Conservation (phyloP, 2,797 vertebrate species). For the Pipistrellus pipistrellus region DNA sequence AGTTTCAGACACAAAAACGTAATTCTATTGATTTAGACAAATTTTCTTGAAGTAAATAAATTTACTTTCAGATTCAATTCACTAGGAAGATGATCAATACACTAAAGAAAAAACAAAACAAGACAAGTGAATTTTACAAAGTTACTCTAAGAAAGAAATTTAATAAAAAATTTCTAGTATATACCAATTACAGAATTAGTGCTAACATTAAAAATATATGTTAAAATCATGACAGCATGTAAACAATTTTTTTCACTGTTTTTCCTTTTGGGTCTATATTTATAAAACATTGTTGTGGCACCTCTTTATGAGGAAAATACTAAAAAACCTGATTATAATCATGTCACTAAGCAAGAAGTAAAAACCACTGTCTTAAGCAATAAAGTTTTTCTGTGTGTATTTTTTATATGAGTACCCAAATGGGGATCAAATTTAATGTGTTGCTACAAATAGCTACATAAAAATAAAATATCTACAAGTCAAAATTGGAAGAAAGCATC, state of each 20-base stretch:
- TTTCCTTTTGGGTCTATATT: slow-evolving; percentile 8
- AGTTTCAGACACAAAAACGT: slow-evolving; percentile 39
- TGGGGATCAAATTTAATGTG: background rate
- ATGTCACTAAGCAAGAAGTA: background rate
- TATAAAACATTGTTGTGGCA: background rate
- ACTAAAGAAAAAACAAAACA: slow-evolving; percentile 22
- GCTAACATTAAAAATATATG: background rate
- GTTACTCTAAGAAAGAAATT: background rate
- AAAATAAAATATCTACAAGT: background rate
- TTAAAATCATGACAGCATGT: slow-evolving; percentile 1
- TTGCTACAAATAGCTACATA: background rate
- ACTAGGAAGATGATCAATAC: background rate
- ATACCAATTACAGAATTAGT: background rate
- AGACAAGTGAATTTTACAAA: slow-evolving; percentile 7
- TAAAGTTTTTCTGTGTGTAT: background rate
- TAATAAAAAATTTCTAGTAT: background rate
- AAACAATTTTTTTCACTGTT: background rate
- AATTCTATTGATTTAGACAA: background rate
- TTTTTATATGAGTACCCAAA: background rate
- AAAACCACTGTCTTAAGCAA: background rate
- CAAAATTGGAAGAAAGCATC: background rate
- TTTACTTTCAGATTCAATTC: slow-evolving; percentile 58
- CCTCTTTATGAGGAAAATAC: background rate
- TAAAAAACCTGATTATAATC: slow-evolving; percentile 13
- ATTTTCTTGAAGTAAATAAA: slow-evolving; percentile 53